phyloP scores from a whole-genome alignment of 2,888 invertebrate genomes.

The Drosophila fungiperda region DNA sequence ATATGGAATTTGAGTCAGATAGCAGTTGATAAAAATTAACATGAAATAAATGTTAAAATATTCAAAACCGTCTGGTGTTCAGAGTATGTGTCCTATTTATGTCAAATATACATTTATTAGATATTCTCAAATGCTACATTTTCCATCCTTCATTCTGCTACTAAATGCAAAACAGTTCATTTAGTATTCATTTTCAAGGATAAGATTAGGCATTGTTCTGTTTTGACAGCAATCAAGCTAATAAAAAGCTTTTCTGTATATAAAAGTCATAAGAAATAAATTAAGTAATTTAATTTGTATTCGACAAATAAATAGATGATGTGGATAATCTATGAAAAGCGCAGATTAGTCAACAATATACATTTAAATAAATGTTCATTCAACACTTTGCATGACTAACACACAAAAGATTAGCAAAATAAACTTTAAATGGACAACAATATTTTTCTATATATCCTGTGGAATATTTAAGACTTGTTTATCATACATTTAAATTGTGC shows the following conservation, averaged over 20 bases:
- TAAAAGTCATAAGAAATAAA: too few relatives aligned
- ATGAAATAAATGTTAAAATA: not conserved
- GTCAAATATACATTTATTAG: not conserved
- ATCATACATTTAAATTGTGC: conserved; percentile 22
- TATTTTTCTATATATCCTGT: not conserved
- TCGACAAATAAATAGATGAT: not conserved
- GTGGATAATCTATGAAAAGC: not conserved
- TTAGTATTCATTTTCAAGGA: not conserved
- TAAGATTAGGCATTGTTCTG: not conserved
- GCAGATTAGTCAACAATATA: not conserved
- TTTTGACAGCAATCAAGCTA: not conserved
- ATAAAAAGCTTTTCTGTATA: not conserved
- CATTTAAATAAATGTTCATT: too few relatives aligned
- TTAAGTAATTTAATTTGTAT: not conserved
- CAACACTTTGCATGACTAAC: not conserved
- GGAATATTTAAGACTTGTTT: conserved; percentile 13
- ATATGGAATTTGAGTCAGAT: not conserved
- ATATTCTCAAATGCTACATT: not conserved
- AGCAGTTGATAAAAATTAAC: not conserved
- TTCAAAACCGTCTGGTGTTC: not conserved
- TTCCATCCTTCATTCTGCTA: not conserved
- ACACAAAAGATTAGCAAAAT: not conserved
- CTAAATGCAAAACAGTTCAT: not conserved
- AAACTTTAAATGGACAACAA: conserved; percentile 6
- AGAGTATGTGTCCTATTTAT: not conserved